phyloP scores from a whole-genome alignment of 2,113 vertebrate species.

The Gambusia holbrooki region DNA sequence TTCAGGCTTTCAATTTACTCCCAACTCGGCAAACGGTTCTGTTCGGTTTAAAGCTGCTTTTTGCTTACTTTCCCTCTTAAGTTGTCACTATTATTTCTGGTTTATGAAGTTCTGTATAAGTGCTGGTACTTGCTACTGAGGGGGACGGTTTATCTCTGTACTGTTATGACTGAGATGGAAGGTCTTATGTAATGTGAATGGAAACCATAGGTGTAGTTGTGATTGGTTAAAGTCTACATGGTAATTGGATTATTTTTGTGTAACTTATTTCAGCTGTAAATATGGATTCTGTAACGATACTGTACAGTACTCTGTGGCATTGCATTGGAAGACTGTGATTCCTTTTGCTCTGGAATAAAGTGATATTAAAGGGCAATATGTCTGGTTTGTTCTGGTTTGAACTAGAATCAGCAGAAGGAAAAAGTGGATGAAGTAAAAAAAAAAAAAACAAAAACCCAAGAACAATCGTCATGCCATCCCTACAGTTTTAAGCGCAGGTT shows the following conservation, averaged over 20 bases:
- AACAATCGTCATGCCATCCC: constrained; percentile 18
- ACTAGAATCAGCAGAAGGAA: background rate
- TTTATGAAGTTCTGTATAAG: constrained; percentile 48
- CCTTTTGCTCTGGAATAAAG: constrained; percentile 80
- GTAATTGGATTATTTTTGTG: constrained; percentile 63
- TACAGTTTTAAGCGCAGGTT: constrained; percentile 5
- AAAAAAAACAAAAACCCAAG: background rate
- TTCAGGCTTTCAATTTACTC: constrained; percentile 25
- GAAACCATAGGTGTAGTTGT: constrained; percentile 46
- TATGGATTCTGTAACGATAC: constrained; percentile 72
- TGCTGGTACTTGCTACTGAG: constrained; percentile 40
- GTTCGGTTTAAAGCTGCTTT: constrained; percentile 15
- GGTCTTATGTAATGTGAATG: constrained; percentile 17
- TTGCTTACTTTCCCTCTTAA: background rate
- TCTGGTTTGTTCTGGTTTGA: constrained; percentile 40
- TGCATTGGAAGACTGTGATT: constrained; percentile 67
- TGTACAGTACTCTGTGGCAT: constrained; percentile 63
- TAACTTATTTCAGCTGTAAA: constrained; percentile 83
- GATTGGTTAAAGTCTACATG: constrained; percentile 45
- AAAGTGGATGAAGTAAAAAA: constrained; percentile 14
- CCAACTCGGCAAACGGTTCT: constrained; percentile 29
- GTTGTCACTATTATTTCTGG: constrained; percentile 16
- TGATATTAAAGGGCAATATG: constrained; percentile 69
- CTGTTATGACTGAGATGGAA: constrained; percentile 8
- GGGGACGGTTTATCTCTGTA: constrained; percentile 15